phyloP scores from a whole-genome alignment of 2,888 invertebrate genomes.

The Caenorhabditis macrosperma region DNA sequence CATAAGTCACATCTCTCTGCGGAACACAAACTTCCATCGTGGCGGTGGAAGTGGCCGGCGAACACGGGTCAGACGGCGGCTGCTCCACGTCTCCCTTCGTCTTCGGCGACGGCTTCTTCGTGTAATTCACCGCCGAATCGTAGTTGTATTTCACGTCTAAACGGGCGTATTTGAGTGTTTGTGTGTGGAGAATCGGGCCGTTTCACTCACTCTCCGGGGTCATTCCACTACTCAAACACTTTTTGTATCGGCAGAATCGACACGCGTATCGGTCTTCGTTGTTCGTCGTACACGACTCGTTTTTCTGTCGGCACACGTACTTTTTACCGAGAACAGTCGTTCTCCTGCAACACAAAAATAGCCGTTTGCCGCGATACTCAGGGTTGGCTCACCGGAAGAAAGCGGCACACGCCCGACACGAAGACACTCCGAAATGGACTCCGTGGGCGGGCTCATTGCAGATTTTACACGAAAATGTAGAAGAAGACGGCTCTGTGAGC shows the following conservation, averaged over 20 bases:
- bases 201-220: conserved; percentile 56
- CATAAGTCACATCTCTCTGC: conserved; percentile 43
- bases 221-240: conserved; percentile 62
- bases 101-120: conserved; percentile 27
- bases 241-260: conserved; percentile 60
- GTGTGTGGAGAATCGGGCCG: not conserved
- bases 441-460: conserved; percentile 61
- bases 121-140: conserved; percentile 37
- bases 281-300: conserved; percentile 44
- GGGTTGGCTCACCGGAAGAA: conserved; percentile 56
- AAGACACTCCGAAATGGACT: conserved; percentile 62
- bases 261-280: conserved; percentile 54
- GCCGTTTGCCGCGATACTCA: not conserved
- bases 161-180: not conserved
- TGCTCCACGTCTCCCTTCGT: conserved; percentile 12
- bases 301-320: conserved; percentile 59
- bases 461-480: conserved; percentile 42
- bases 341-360: conserved; percentile 31
- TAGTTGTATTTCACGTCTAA: conserved; percentile 55
- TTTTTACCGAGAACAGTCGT: conserved; percentile 58
- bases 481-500: conserved; percentile 33
- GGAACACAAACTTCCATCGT: not conserved
- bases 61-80: conserved; percentile 20
- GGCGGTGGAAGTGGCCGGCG: conserved; percentile 1
- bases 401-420: conserved; percentile 66